These are phyloP conservation scores for Magallana ariakensis DNA, from an alignment of 1,140 invertebrate species.

Conservation along the genomic window DNA sequence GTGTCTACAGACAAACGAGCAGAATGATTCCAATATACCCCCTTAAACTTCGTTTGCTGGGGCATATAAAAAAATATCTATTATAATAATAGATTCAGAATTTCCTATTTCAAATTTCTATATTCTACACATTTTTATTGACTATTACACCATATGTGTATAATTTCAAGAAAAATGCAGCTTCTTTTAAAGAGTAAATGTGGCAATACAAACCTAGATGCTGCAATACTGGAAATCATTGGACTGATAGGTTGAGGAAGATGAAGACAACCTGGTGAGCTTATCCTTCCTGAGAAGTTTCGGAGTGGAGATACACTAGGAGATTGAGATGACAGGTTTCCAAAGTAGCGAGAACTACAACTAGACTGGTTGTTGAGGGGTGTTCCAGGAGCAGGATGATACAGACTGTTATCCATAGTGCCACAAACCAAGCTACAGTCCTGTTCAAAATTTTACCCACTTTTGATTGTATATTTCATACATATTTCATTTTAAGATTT, in stretches of 20 bases:
- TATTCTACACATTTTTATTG: too few species aligned
- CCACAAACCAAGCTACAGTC: constrained; percentile 68
- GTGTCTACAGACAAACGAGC: too few species aligned
- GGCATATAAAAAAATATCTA: too few species aligned
- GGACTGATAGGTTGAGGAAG: constrained; percentile 58
- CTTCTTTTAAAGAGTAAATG: too few species aligned
- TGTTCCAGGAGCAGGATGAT: constrained; percentile 60
- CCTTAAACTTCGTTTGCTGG: too few species aligned
- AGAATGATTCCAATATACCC: too few species aligned
- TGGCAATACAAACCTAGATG: constrained; percentile 52
- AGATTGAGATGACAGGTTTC: constrained; percentile 69
- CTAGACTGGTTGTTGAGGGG: constrained; percentile 66
- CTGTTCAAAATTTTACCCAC: constrained; percentile 57
- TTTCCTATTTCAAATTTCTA: too few species aligned
- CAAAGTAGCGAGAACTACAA: constrained; percentile 65
- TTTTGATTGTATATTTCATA: too few species aligned
- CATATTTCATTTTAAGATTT: too few species aligned
- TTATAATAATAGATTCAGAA: too few species aligned
- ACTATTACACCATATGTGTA: too few species aligned
- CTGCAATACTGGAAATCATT: constrained; percentile 53
- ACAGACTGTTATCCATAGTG: constrained; percentile 65
- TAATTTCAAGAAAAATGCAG: too few species aligned
- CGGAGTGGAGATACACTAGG: constrained; percentile 74
- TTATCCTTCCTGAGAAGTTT: constrained; percentile 69
- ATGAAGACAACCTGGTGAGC: constrained; percentile 65